A percentile compares a stretch with the other conserved stretches of the same genome.
Conservation (phyloP, 2,888 invertebrate species). For the Prostheceraeus crozeri region DNA sequence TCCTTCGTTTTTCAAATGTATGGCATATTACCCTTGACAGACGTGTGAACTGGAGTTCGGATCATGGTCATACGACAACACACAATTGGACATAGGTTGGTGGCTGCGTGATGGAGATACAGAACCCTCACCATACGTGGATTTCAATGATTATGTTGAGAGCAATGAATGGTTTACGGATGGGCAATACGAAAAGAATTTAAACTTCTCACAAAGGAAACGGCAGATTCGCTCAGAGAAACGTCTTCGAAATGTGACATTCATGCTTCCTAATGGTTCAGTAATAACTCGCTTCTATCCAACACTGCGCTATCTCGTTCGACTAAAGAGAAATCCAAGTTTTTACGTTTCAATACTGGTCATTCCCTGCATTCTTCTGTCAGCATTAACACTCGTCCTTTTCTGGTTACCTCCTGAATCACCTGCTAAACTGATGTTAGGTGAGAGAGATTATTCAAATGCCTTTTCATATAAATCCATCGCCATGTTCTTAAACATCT, state of each 20-base stretch:
- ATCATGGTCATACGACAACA: conserved; percentile 41
- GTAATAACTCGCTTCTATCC: not conserved
- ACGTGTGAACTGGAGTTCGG: conserved; percentile 42
- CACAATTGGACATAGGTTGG: conserved; percentile 32
- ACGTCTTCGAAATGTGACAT: not conserved
- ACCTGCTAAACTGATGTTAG: conserved; percentile 56
- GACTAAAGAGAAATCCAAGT: conserved; percentile 35
- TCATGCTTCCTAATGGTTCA: not conserved
- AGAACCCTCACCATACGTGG: not conserved
- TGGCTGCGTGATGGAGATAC: not conserved
- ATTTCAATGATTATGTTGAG: conserved; percentile 29
- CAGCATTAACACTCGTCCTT: conserved; percentile 55
- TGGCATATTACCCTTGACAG: conserved; percentile 30
- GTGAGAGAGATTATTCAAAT: too few species aligned
- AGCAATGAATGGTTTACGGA: conserved; percentile 42
- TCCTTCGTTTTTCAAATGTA: conserved; percentile 39
- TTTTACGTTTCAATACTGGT: conserved; percentile 57
- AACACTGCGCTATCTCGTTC: conserved; percentile 28
- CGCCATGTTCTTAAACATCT: too few species aligned
- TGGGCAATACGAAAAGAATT: conserved; percentile 13
- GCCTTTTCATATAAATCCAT: too few species aligned
- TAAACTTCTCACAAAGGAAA: not conserved
- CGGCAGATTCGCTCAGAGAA: not conserved
- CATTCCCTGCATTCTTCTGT: conserved; percentile 56
- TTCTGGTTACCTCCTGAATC: conserved; percentile 59